These are phyloP conservation scores for Kradibia gibbosae DNA, from an alignment of 1,140 invertebrate species.

Conservation along the genomic window DNA sequence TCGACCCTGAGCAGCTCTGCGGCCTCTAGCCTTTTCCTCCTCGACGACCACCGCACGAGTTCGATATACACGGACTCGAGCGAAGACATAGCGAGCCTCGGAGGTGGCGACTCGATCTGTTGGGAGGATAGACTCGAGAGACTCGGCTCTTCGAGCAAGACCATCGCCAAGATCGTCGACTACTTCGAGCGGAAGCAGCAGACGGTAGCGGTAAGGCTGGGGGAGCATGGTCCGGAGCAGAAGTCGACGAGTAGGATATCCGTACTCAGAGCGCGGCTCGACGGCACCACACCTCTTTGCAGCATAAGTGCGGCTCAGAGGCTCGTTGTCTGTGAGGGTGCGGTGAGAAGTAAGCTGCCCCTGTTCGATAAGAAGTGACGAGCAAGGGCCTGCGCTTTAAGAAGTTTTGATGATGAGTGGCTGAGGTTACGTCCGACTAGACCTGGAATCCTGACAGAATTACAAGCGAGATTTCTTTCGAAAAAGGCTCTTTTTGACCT, in stretches of 20 bases:
- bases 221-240: slow-evolving; percentile 58
- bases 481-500: background rate
- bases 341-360: slow-evolving; percentile 86
- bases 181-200: slow-evolving; percentile 88
- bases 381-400: slow-evolving; percentile 20
- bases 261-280: slow-evolving; percentile 65
- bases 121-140: slow-evolving; percentile 78
- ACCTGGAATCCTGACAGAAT: too few species aligned
- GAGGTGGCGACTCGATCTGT: slow-evolving; percentile 80
- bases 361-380: slow-evolving; percentile 85
- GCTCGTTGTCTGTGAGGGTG: slow-evolving; percentile 85
- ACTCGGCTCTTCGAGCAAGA: slow-evolving; percentile 76
- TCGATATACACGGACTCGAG: slow-evolving; percentile 90
- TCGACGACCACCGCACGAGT: slow-evolving; percentile 81
- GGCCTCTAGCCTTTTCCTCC: slow-evolving; percentile 75
- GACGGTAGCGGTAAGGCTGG: slow-evolving; percentile 59
- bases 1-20: slow-evolving; percentile 76
- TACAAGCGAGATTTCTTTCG: slow-evolving; percentile 25
- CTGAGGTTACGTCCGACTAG: background rate
- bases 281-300: slow-evolving; percentile 64
- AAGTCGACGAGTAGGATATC: slow-evolving; percentile 62
- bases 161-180: slow-evolving; percentile 88
- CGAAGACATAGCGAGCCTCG: slow-evolving; percentile 86
- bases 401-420: slow-evolving; percentile 10
- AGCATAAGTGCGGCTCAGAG: slow-evolving; percentile 74